Evolutionary conservation across 2,888 invertebrate species (phyloP).

Genomic region (Plebejus melissa): DNA sequence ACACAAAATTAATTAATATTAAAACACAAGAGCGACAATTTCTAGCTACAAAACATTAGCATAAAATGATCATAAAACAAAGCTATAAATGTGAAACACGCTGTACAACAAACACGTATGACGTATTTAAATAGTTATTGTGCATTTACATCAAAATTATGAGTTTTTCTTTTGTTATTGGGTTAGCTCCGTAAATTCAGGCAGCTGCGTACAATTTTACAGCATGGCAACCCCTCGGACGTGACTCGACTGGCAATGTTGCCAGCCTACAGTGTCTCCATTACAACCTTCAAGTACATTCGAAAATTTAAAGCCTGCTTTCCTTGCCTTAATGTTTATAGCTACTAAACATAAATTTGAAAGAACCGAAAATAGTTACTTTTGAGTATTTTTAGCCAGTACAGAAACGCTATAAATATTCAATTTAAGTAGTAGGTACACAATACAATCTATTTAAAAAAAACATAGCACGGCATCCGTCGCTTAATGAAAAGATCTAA

Average conservation of each 20-base stretch:
- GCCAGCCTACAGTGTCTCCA: conserved; percentile 43
- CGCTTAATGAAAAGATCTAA: no score
- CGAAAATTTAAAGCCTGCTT: conserved; percentile 11
- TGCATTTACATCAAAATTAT: conserved; percentile 40
- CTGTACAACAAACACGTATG: conserved; percentile 30
- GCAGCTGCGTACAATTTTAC: conserved; percentile 65
- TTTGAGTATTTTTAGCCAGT: background rate
- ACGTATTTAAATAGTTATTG: conserved; percentile 29
- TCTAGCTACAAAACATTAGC: background rate
- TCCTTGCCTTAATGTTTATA: background rate
- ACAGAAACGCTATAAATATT: no score
- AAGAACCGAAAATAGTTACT: background rate
- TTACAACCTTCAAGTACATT: conserved; percentile 46
- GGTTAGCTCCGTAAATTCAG: conserved; percentile 48
- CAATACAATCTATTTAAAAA: no score
- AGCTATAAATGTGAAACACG: conserved; percentile 17
- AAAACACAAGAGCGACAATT: background rate
- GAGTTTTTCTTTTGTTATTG: conserved; percentile 48
- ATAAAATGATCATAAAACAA: background rate
- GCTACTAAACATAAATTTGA: background rate
- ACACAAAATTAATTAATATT: background rate
- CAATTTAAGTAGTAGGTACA: no score
- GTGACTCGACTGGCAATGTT: conserved; percentile 55
- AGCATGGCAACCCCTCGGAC: conserved; percentile 51
- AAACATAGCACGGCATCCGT: no score